Evolutionary conservation across 2,888 invertebrate species (phyloP).

Genomic region (Rhingia campestris): DNA sequence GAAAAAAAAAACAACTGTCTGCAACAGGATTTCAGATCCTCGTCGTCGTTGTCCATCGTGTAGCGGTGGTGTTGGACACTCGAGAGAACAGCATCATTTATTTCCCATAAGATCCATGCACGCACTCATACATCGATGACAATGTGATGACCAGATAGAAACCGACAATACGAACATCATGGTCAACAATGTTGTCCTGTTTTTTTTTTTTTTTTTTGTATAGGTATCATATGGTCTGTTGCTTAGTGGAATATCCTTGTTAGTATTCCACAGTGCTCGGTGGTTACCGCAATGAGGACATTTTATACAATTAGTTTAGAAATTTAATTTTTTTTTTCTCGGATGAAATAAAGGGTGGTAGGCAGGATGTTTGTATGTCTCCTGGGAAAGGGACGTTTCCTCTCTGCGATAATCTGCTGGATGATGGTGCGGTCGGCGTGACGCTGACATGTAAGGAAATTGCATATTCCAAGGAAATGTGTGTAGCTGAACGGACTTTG

Average conservation of each 20-base stretch:
- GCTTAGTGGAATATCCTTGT: constrained; percentile 35
- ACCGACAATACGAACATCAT: constrained; percentile 22
- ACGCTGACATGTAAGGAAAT: too few relatives aligned
- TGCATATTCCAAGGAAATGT: too few relatives aligned
- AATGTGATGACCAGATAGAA: constrained; percentile 25
- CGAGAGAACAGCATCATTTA: constrained; percentile 56
- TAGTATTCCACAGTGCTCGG: constrained; percentile 39
- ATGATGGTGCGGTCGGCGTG: too few relatives aligned
- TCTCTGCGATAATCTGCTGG: too few relatives aligned
- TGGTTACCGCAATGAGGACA: constrained; percentile 62
- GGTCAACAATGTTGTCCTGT: constrained; percentile 22
- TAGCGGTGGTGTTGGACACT: constrained; percentile 44
- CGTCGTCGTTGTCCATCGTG: constrained; percentile 3
- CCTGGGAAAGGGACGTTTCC: too few relatives aligned
- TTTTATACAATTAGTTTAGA: constrained; percentile 59
- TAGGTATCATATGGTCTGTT: neutral
- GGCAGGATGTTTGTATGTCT: too few relatives aligned
- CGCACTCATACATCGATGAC: neutral
- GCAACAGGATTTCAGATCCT: constrained; percentile 51
- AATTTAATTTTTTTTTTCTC: constrained; percentile 1
- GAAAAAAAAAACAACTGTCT: constrained; percentile 15
- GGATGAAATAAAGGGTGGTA: too few relatives aligned
- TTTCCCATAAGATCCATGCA: constrained; percentile 36
- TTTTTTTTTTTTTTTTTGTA: constrained; percentile 1
- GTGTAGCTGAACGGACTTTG: too few relatives aligned